Base-by-base conservation (phyloP, 2,113 vertebrate species). In the Forbesichthys agassizii region DNA sequence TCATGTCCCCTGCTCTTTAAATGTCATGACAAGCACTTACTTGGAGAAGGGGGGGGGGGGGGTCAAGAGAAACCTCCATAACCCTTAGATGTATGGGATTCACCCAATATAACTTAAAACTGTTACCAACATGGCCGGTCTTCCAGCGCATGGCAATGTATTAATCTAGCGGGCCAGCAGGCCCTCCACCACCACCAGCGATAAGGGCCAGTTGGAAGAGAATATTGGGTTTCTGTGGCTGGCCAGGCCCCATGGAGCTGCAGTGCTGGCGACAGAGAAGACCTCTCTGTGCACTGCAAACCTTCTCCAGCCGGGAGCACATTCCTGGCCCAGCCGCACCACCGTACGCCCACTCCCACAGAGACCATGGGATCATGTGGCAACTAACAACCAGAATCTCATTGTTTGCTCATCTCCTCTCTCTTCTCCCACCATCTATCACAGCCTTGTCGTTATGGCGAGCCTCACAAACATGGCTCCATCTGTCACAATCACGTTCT, bases 241-340 rank as follows among this genome's bases (percentile, higher is more conserved):
- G 70, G 59, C 42, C 0, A 9, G 7, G 74, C 61, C 54, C 63
- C 57, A 3, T 77, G 76, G 68, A 61, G 86, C 65, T 72, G 80
- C 6, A 13, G 66, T 71, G 72, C 78, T 74, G 81, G 84, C 67
- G 54, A 75, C 66, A 7, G 52, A 49, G 36, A 67, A 66, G 71
- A 83, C 67, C 68, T 80, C 74, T 82, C 48, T 11, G 63, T 68
- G 75, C 69, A 71, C 77, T 70, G 70, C 46, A 69, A 88, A 78
- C 76, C 80, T 84, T 87, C 85, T 82, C 86, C 85, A 90, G 84
- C 76, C 77, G 65, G 74, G 73, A 82, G 80, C 79, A 73, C 80
- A 88, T 90, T 90, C 87, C 75, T 86, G 14, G 58, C 5, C 48
- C 20, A 55, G 79, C 82, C 60, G 48, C 80, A 75, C 57, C 74